Conservation (phyloP, 2,888 invertebrate genomes). For the Acleris sparsana region DNA sequence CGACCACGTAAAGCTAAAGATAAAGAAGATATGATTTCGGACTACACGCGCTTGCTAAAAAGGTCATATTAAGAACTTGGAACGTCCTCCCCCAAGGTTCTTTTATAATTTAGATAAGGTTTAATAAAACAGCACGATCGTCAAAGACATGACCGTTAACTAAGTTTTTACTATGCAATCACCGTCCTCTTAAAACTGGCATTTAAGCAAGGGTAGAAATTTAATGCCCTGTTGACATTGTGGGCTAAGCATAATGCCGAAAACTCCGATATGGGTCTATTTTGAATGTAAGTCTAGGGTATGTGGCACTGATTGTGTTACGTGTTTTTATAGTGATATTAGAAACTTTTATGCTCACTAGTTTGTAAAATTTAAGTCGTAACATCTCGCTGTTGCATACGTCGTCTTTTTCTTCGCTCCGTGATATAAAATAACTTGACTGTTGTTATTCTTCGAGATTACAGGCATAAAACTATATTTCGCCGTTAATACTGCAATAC, state of each 20-base stretch:
- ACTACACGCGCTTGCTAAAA: background rate
- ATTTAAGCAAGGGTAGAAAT: constrained; percentile 14
- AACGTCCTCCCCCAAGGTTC: background rate
- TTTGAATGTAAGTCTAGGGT: too few relatives aligned
- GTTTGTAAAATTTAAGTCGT: background rate
- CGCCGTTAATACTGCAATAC: too few relatives aligned
- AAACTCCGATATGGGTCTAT: too few relatives aligned
- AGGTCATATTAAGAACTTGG: background rate
- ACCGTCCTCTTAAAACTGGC: constrained; percentile 9
- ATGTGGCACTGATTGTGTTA: too few relatives aligned
- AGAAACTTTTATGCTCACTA: constrained; percentile 11
- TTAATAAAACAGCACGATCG: constrained; percentile 1
- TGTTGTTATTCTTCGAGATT: too few relatives aligned
- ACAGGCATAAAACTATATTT: too few relatives aligned
- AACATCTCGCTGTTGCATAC: too few relatives aligned
- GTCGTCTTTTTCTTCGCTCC: too few relatives aligned
- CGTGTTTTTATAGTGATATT: constrained; percentile 11
- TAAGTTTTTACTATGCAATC: constrained; percentile 24
- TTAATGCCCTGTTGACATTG: constrained; percentile 16
- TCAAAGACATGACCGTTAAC: constrained; percentile 9
- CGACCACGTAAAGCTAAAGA: too few relatives aligned
- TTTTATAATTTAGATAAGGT: constrained; percentile 4
- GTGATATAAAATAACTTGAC: too few relatives aligned
- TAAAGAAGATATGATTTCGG: too few relatives aligned
- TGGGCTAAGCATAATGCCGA: background rate